Percentiles rank a stretch among this genome's conserved stretches.
Conservation (phyloP, 2,113 vertebrate genomes). For the Typhlomys cinereus region DNA sequence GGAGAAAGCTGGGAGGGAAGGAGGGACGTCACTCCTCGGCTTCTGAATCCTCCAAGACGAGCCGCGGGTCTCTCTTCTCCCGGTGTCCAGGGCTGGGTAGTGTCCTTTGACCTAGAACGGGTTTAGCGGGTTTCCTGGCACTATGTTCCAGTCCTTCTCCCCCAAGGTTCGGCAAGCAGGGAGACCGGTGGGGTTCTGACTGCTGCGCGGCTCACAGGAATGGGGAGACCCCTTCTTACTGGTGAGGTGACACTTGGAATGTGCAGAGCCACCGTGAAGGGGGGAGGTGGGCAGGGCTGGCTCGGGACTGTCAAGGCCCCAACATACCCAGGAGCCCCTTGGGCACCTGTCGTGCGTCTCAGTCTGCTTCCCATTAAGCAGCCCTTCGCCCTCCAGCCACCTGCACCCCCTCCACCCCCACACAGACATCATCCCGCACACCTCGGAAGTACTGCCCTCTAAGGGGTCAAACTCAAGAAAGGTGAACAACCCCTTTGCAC, state of each 20-base stretch:
- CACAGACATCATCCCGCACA: accelerated
- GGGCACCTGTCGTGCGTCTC: neutral
- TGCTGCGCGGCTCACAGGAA: neutral
- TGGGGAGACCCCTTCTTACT: neutral
- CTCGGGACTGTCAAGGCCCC: neutral
- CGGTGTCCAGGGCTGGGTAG: neutral
- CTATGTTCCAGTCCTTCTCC: no score
- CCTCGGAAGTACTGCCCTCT: neutral
- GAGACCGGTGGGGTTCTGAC: neutral
- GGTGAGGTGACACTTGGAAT: neutral
- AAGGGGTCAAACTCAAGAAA: neutral
- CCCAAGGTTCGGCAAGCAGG: neutral
- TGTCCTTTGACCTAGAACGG: neutral
- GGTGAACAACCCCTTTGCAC: neutral
- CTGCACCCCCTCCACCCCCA: no score
- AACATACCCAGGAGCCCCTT: neutral
- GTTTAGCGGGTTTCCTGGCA: neutral
- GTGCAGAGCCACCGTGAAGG: neutral
- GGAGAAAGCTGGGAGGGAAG: neutral
- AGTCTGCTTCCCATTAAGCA: neutral
- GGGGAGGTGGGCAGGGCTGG: neutral
- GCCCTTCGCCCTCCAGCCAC: neutral
- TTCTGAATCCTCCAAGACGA: neutral
- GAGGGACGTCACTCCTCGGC: neutral
- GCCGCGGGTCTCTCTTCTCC: neutral